Base-by-base conservation (phyloP, 2,113 vertebrate genomes). In the Myiagra hebetior region DNA sequence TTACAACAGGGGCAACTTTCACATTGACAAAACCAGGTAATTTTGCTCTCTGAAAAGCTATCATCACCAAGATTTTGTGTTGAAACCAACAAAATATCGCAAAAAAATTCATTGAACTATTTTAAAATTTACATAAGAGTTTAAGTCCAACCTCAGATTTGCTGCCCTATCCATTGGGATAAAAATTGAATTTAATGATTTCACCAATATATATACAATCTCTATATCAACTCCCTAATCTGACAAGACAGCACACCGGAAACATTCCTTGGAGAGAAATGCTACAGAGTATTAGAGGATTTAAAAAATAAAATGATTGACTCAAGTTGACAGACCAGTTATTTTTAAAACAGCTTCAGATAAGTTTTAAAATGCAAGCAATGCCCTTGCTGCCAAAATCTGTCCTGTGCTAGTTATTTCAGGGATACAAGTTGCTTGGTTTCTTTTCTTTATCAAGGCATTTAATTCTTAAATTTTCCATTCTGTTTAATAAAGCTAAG, bases 301-400 rank as follows among this genome's bases (percentile, higher is more conserved):
- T 95, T 69, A 69, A 85, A 95, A 91, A 91, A 31, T 37, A 26
- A 91, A 93, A 73, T 81, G 80, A 94, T 56, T 96, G 86, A 97
- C 78, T 95, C 74, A 78, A 92, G 90, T 57, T 97, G 95, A 96
- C 96, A 96, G 86, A 85, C 30, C 63, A 85, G 95, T 93, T 97
- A 94, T 97, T 97, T 97, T 97, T 90, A 96, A 95, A 97, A 90
- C 72, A 69, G 68, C 70, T 95, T 85, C 87, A 93, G 94, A 94
- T 93, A 91, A 79, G 39, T 84, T 97, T 91, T 89, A 90, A 91
- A 95, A 91, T 68, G 13, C 56, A 95, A 89, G 77, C 0, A 0
- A 75, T 95, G 80, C 30, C 75, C 80, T 94, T 95, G 81, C 47
- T 97, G 49, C 47, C 74, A 85, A 90, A 87, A 53, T 85, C 33